phyloP scores from a whole-genome alignment of 2,113 vertebrate genomes.

The Apistogramma diplotaenia region DNA sequence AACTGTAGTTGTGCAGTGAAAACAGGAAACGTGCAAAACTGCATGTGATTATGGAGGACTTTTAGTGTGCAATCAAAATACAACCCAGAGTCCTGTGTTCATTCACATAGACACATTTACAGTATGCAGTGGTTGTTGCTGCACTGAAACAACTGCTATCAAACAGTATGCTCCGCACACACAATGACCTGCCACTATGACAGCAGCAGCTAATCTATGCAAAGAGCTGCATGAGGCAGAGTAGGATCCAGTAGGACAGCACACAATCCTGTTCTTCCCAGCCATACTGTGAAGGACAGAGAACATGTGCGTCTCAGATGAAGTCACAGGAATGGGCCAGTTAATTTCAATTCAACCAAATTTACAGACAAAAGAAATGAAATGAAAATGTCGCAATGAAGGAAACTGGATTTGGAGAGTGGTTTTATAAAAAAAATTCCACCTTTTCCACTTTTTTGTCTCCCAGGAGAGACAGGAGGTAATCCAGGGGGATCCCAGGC shows the following conservation, averaged over 20 bases:
- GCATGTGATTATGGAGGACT: too few species aligned
- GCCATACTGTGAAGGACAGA: not conserved
- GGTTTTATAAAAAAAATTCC: too few species aligned
- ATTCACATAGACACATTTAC: too few species aligned
- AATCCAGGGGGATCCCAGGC: too few species aligned
- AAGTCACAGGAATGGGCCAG: not conserved
- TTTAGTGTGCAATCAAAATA: not conserved
- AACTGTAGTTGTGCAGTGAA: too few species aligned
- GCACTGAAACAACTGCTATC: not conserved
- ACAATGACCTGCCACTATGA: not conserved
- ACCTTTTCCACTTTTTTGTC: too few species aligned
- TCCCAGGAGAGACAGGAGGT: too few species aligned
- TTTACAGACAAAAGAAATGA: too few species aligned
- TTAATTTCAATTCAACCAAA: not conserved
- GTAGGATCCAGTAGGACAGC: not conserved
- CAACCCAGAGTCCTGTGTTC: not conserved
- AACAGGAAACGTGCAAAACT: too few species aligned
- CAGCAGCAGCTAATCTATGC: conserved; percentile 40
- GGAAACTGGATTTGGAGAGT: too few species aligned
- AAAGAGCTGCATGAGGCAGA: conserved; percentile 16
- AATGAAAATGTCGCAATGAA: too few species aligned
- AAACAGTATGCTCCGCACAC: not conserved
- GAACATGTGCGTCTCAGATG: not conserved
- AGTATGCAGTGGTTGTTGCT: not conserved
- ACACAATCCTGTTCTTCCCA: not conserved